Base-by-base conservation (phyloP, 2,888 invertebrate species). In the Leptinotarsa peninsularis region DNA sequence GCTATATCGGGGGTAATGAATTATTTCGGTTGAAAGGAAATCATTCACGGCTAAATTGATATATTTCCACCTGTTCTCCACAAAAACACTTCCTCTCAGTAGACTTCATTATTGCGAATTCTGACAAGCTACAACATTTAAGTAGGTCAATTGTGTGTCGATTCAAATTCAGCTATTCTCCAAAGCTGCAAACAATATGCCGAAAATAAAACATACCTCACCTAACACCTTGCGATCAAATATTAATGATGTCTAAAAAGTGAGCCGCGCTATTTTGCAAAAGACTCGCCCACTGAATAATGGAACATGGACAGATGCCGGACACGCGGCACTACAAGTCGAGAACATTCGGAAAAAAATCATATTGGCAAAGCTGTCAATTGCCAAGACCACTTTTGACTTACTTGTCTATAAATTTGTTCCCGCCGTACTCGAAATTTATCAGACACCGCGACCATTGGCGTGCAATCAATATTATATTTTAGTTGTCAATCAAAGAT, bases 361-460 rank as follows among this genome's bases (percentile, higher is more conserved):
- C 75, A 76, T 79, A 77, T 73, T 76, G 80, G 82, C 80, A 82
- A 82, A 81, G 82, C 81, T 83, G 82, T 82, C 83, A 84, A 84
- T 83, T 79, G 82, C 81, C 75, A 79, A 81, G 78, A 80, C 81
- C 82, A 81, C 82, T 80, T 80, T 43, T 78, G 76, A 33, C 75
- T 67, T 71, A 56, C 67, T 82, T 84, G 83, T 84, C 83, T 85
- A 85, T 85, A 84, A 85, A 85, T 85, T 85, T 85, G 84, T 84
- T 79, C 76, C 80, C 81, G 80, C 81, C 81, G 81, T 84, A 79
- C 69, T 60, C 79, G 81, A 72, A 67, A 56, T 69, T 71, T 56
- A 66, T 70, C 60, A 33, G 66, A 27, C 66, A 72, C 50, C 10
- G 54, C 18, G 52, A 50, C 67, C 66, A 72, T 49, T 14, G 73